Percentiles rank a stretch among this genome's conserved stretches.
phyloP scores from a whole-genome alignment of 2,797 vertebrate genomes.

The Epinephelus malabaricus region DNA sequence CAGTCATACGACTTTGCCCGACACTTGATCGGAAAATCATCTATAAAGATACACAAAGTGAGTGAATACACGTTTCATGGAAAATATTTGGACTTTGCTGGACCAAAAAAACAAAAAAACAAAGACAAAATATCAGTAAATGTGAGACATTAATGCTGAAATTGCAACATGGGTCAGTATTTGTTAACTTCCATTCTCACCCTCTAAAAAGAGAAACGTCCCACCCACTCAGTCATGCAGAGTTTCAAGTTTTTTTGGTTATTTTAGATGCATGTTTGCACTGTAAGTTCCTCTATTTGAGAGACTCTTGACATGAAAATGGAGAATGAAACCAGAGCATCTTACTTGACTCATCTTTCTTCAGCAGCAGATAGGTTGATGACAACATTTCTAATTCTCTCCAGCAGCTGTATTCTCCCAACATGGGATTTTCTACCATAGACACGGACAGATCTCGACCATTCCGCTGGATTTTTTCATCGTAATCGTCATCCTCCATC shows the following conservation, averaged over 20 bases:
- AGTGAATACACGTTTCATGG: background rate
- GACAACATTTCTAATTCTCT: slow-evolving; percentile 46
- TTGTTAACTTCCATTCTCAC: background rate
- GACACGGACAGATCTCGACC: slow-evolving; percentile 45
- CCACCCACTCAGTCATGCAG: background rate
- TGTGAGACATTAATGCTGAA: background rate
- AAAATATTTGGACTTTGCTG: background rate
- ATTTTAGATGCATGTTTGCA: background rate
- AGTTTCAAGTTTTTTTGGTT: background rate
- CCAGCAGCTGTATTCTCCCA: slow-evolving; percentile 85
- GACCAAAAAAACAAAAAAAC: background rate
- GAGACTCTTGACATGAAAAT: background rate
- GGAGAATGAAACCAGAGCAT: slow-evolving; percentile 4
- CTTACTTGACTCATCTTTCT: slow-evolving; percentile 62
- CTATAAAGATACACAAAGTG: slow-evolving; percentile 63
- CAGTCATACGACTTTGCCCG: slow-evolving; percentile 83
- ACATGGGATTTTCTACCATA: background rate
- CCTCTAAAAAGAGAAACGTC: background rate
- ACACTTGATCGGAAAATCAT: slow-evolving; percentile 61
- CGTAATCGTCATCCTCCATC: fast-evolving
- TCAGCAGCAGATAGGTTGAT: slow-evolving; percentile 71
- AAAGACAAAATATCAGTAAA: background rate
- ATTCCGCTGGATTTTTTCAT: fast-evolving
- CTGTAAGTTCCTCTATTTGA: slow-evolving; percentile 8
- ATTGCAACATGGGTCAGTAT: background rate